phyloP scores from a whole-genome alignment of 92 coral and sea anemone genomes.

The Pocillopora meandrina region DNA sequence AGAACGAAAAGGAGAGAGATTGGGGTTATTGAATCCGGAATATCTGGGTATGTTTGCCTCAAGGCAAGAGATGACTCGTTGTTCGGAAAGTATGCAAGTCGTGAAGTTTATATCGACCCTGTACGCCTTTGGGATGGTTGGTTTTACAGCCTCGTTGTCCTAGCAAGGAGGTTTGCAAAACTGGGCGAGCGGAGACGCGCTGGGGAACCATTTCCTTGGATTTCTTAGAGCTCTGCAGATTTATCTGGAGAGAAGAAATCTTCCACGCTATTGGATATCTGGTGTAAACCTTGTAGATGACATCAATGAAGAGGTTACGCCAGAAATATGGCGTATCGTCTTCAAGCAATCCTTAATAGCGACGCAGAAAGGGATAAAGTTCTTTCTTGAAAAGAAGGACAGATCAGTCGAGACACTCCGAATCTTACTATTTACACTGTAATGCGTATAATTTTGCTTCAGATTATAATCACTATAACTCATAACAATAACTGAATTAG shows the following conservation, averaged over 20 bases:
- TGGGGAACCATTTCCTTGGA: slow-evolving; percentile 42
- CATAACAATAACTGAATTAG: too few relatives aligned
- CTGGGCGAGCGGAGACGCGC: background rate
- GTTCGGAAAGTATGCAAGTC: slow-evolving; percentile 33
- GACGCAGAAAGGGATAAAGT: slow-evolving; percentile 41
- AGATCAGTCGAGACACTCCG: too few relatives aligned
- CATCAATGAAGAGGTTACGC: slow-evolving; percentile 17
- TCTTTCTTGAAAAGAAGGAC: background rate
- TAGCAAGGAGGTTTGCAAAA: background rate
- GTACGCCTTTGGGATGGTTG: slow-evolving; percentile 51
- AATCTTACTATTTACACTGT: too few relatives aligned
- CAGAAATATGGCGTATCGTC: slow-evolving; percentile 54
- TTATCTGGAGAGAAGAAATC: background rate
- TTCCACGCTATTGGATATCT: slow-evolving; percentile 60
- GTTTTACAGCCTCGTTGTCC: slow-evolving; percentile 58
- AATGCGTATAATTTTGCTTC: too few relatives aligned
- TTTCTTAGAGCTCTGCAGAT: slow-evolving; percentile 26
- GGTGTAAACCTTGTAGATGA: slow-evolving; percentile 57
- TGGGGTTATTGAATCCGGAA: slow-evolving; percentile 19
- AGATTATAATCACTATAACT: too few relatives aligned
- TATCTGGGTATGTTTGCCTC: slow-evolving; percentile 63
- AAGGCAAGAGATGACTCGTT: slow-evolving; percentile 38
- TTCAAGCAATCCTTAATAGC: slow-evolving; percentile 41
- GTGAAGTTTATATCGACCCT: slow-evolving; percentile 43
- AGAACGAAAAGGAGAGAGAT: slow-evolving; percentile 31